Percentiles rank a stretch among this genome's conserved stretches.
Evolutionary conservation across 2,888 invertebrate species (phyloP).

Genomic region (Thecophora atra): DNA sequence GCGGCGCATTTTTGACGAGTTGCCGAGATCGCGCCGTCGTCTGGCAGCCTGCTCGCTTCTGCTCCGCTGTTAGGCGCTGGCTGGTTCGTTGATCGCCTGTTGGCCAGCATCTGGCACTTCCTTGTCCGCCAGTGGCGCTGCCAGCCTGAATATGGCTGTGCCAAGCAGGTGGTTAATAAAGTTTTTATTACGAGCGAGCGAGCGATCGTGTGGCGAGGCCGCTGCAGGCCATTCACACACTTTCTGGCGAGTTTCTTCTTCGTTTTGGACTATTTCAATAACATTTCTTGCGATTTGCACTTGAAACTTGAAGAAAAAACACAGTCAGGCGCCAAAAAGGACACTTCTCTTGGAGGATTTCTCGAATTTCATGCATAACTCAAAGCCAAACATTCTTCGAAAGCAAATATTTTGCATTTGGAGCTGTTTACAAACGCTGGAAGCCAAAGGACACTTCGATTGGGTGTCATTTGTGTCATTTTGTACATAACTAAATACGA

Average conservation of each 20-base stretch:
- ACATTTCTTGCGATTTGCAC: neutral
- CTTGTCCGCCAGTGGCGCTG: slow-evolving; percentile 39
- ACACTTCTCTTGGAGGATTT: no score
- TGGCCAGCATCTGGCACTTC: slow-evolving; percentile 31
- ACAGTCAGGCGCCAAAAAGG: no score
- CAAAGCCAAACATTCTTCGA: no score
- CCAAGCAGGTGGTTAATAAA: slow-evolving; percentile 56
- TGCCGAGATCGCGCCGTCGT: slow-evolving; percentile 50
- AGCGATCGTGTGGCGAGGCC: slow-evolving; percentile 7
- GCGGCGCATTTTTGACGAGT: slow-evolving; percentile 57
- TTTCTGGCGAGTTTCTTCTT: neutral
- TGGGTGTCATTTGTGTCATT: no score
- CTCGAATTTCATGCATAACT: no score
- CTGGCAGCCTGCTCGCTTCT: slow-evolving; percentile 17
- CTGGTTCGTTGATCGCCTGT: slow-evolving; percentile 14
- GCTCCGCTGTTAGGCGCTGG: neutral
- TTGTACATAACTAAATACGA: no score
- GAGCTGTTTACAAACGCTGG: no score
- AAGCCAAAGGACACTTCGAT: no score
- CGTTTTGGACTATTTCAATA: slow-evolving; percentile 15
- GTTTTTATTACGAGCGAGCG: slow-evolving; percentile 11
- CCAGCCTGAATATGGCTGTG: slow-evolving; percentile 35
- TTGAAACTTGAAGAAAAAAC: neutral
- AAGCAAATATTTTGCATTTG: no score
- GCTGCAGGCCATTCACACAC: slow-evolving; percentile 10